These are phyloP conservation scores for Drosophila guanche DNA, from an alignment of 1,140 invertebrate genomes.

Conservation along the genomic window DNA sequence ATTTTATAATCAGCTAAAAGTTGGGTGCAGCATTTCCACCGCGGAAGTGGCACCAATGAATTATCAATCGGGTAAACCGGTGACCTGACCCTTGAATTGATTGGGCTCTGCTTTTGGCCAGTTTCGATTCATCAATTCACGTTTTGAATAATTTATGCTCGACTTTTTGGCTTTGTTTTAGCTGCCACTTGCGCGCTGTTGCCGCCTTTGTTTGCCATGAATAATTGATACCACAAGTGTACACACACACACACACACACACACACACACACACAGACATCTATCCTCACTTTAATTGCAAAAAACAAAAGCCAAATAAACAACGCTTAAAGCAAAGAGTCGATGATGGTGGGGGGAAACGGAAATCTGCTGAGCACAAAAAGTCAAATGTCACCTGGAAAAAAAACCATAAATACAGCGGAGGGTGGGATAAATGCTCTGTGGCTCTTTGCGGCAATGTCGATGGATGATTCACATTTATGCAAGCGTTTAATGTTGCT, in stretches of 20 bases:
- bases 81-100: conserved; percentile 3
- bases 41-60: conserved; percentile 1
- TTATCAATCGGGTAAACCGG: neutral
- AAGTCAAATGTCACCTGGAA: conserved; percentile 66
- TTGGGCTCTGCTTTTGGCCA: conserved; percentile 32
- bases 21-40: neutral
- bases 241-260: conserved; percentile 16
- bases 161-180: conserved; percentile 12
- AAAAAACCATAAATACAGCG: conserved; percentile 12
- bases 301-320: conserved; percentile 31
- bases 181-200: neutral
- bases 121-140: conserved; percentile 40
- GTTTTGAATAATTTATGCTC: conserved; percentile 35
- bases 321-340: conserved; percentile 3
- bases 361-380: conserved; percentile 31
- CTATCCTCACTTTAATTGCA: conserved; percentile 37
- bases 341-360: conserved; percentile 4
- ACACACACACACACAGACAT: conserved; percentile 23
- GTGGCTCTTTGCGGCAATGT: neutral
- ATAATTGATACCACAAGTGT: conserved; percentile 22
- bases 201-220: conserved; percentile 5
- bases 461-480: conserved; percentile 42
- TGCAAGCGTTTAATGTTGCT: conserved; percentile 57
- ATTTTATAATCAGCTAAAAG: conserved; percentile 15
- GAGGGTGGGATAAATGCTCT: neutral